A percentile compares a stretch with the other conserved stretches of the same genome.
These are phyloP conservation scores for Mus spretus DNA, from an alignment of 2,797 vertebrate species.

Conservation along the genomic window DNA sequence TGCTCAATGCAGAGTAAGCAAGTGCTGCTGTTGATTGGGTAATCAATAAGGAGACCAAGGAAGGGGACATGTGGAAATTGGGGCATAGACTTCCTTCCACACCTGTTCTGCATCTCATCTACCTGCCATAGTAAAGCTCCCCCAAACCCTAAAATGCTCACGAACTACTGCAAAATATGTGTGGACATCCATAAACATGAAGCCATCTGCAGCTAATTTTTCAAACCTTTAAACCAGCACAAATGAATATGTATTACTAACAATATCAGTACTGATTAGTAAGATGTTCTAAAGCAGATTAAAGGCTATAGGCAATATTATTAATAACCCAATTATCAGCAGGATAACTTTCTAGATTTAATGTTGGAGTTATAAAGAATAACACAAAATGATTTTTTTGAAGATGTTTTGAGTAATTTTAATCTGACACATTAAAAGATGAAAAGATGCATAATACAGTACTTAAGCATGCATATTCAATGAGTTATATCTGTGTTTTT, in stretches of 20 bases:
- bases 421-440: conserved; percentile 66
- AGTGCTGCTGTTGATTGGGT: neutral
- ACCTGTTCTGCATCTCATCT: conserved; percentile 50
- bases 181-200: conserved; percentile 80
- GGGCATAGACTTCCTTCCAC: conserved; percentile 44
- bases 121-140: conserved; percentile 44
- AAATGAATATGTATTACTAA: conserved; percentile 79
- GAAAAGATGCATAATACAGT: conserved; percentile 74
- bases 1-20: neutral
- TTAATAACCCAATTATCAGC: conserved; percentile 76
- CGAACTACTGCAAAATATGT: conserved; percentile 56
- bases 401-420: conserved; percentile 73
- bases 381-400: conserved; percentile 60
- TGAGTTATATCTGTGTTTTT: conserved; percentile 73
- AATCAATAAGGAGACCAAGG: neutral
- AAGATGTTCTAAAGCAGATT: conserved; percentile 65
- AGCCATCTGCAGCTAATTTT: conserved; percentile 79
- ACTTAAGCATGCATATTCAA: conserved; percentile 69
- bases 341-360: conserved; percentile 69
- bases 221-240: conserved; percentile 71
- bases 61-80: neutral
- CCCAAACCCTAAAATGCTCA: conserved; percentile 40
- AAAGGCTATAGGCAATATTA: conserved; percentile 74
- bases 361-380: conserved; percentile 62
- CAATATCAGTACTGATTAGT: conserved; percentile 51